phyloP scores from a whole-genome alignment of 2,797 vertebrate species.

The Myotis pilosus region DNA sequence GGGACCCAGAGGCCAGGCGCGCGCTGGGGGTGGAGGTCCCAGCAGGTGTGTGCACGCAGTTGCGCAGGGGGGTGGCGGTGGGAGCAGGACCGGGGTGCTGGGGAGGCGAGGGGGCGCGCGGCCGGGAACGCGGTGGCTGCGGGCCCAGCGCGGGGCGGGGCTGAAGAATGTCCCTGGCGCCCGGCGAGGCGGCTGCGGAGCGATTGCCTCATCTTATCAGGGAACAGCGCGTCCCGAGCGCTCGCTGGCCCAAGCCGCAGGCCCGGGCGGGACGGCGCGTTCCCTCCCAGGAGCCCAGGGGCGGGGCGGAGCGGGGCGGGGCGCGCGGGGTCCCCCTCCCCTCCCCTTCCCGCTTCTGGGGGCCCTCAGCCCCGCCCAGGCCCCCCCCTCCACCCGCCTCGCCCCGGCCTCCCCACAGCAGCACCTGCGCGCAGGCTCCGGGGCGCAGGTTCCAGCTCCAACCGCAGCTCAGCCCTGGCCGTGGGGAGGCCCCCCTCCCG shows the following conservation, averaged over 20 bases:
- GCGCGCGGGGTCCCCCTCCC: neutral
- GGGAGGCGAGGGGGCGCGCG: neutral
- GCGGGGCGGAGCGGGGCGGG: neutral
- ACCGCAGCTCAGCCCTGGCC: neutral
- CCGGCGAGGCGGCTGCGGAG: constrained; percentile 85
- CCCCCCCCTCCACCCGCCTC: no score
- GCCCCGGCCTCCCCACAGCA: neutral
- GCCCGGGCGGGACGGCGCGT: constrained; percentile 48
- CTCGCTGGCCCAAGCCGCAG: constrained; percentile 75
- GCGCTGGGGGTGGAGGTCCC: no score
- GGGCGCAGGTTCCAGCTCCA: neutral
- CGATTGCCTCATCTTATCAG: constrained; percentile 79
- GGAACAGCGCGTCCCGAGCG: constrained; percentile 69
- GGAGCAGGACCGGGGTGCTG: accelerated
- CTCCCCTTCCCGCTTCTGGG: neutral
- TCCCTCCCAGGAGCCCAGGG: constrained; percentile 8
- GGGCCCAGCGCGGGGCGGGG: neutral
- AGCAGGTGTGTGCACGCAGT: no score
- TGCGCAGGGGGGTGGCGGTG: neutral
- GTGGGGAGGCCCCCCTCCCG: neutral
- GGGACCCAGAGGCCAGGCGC: no score
- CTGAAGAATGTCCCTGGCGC: constrained; percentile 88
- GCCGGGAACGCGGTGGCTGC: neutral
- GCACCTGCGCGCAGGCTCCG: neutral
- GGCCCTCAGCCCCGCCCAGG: neutral